phyloP scores from a whole-genome alignment of 2,797 vertebrate genomes.

The Thalassophryne amazonica region DNA sequence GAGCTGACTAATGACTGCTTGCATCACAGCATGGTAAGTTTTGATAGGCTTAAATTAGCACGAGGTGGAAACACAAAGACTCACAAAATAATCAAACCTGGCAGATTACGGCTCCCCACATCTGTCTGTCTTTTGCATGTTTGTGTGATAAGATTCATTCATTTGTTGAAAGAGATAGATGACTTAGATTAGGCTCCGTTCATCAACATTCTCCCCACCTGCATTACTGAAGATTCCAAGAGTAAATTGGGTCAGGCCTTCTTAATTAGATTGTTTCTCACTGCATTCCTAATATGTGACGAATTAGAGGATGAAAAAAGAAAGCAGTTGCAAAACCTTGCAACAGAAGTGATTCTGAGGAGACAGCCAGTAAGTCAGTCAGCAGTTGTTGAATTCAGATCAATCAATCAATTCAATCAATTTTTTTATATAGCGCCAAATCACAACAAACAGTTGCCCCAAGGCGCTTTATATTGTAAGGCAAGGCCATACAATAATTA shows the following conservation, averaged over 20 bases:
- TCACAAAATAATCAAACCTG: conserved; percentile 37
- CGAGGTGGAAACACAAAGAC: conserved; percentile 23
- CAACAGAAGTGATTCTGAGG: conserved; percentile 37
- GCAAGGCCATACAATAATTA: no score
- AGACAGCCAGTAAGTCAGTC: conserved; percentile 33
- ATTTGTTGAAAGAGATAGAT: conserved; percentile 43
- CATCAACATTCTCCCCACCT: conserved; percentile 19
- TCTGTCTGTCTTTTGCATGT: conserved; percentile 20
- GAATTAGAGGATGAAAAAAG: conserved; percentile 63
- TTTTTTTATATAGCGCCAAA: no score
- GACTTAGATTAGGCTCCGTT: conserved; percentile 31
- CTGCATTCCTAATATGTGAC: conserved; percentile 64
- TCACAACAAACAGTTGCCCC: no score
- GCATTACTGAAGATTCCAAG: conserved; percentile 51
- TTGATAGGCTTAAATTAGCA: conserved; percentile 28
- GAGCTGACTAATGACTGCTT: conserved; percentile 52
- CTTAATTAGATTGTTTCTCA: conserved; percentile 71
- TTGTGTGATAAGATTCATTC: conserved; percentile 33
- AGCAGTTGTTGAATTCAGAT: conserved; percentile 22
- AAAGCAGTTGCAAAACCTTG: conserved; percentile 31
- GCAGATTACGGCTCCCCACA: conserved; percentile 14
- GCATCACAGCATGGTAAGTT: conserved; percentile 24
- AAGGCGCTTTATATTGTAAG: no score
- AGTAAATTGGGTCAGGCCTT: conserved; percentile 54
- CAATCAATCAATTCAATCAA: no score